Evolutionary conservation across 2,888 invertebrate genomes (phyloP).

Genomic region (Machimus atricapillus): DNA sequence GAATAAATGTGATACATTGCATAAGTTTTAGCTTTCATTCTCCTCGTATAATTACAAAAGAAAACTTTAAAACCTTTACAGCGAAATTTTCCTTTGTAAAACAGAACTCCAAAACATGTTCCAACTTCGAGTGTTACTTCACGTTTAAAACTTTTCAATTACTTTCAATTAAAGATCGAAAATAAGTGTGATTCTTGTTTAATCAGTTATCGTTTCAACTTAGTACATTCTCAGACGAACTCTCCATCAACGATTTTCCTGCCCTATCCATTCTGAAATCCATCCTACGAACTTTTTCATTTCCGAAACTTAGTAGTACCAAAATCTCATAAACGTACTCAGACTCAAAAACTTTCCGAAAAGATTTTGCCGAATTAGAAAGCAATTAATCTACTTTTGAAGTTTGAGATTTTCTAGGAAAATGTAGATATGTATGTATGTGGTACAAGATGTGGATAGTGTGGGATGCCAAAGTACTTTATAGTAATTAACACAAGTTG

Average conservation of each 20-base stretch:
- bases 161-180: not conserved
- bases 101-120: not conserved
- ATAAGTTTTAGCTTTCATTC: not conserved
- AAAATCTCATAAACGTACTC: constrained; percentile 11
- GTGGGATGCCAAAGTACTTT: not conserved
- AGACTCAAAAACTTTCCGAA: not conserved
- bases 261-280: not conserved
- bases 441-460: not conserved
- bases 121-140: not conserved
- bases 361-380: constrained; percentile 23
- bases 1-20: no score
- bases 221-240: not conserved
- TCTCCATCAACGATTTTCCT: not conserved
- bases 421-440: not conserved
- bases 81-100: not conserved
- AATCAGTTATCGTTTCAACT: not conserved
- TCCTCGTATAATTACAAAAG: not conserved
- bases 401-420: not conserved
- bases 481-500: not conserved
- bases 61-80: not conserved
- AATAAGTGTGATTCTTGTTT: not conserved
- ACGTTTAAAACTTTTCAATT: not conserved
- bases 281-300: not conserved
- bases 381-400: constrained; percentile 16
- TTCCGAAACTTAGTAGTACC: not conserved